Evolutionary conservation across 2,888 invertebrate species (phyloP).

Genomic region (Lithophane leautieri): DNA sequence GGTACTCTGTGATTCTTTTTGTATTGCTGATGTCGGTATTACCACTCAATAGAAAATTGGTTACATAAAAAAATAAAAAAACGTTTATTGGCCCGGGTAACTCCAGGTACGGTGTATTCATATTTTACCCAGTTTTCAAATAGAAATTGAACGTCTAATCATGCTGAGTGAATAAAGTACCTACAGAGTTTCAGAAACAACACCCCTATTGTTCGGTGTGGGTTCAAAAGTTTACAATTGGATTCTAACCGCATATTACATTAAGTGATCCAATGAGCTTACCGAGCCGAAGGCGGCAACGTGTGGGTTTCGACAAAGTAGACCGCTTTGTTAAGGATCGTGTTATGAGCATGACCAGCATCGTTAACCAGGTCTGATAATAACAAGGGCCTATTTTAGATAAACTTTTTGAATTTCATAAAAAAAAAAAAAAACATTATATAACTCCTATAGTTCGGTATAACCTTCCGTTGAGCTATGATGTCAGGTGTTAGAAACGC

Average conservation of each 20-base stretch:
- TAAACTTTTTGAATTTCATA: too few species aligned
- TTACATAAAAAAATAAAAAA: neutral
- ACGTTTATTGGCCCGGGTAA: neutral
- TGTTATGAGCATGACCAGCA: neutral
- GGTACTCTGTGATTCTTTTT: neutral
- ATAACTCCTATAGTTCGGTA: too few species aligned
- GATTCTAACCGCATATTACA: slow-evolving; percentile 46
- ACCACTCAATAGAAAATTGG: neutral
- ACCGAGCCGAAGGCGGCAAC: slow-evolving; percentile 33
- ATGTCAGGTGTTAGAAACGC: too few species aligned
- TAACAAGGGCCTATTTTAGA: neutral
- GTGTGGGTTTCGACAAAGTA: slow-evolving; percentile 35
- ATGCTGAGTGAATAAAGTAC: neutral
- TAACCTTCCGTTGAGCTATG: too few species aligned
- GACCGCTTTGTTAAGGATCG: slow-evolving; percentile 8
- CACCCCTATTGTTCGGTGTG: slow-evolving; percentile 21
- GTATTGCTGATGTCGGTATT: neutral
- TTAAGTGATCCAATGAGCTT: slow-evolving; percentile 47
- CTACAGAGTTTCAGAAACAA: slow-evolving; percentile 20
- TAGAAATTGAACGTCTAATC: neutral
- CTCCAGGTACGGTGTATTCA: neutral
- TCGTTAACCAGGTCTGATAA: neutral
- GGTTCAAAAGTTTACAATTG: slow-evolving; percentile 47
- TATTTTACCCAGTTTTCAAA: neutral
- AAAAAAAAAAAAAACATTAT: too few species aligned